These are phyloP conservation scores for Coregonus sp. DNA, from an alignment of 2,797 vertebrate genomes.

Conservation along the genomic window DNA sequence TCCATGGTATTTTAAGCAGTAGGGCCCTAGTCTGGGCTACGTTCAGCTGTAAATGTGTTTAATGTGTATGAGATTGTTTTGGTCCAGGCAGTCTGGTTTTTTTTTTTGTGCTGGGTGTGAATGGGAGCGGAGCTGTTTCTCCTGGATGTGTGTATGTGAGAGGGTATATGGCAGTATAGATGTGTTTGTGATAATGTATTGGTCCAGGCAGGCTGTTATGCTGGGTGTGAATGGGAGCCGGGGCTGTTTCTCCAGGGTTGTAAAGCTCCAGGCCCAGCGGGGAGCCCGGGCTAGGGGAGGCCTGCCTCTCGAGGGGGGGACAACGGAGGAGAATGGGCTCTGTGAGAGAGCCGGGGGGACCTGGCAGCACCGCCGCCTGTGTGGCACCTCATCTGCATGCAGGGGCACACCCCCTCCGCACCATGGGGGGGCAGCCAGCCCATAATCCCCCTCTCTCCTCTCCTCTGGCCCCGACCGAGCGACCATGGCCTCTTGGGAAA, in stretches of 20 bases:
- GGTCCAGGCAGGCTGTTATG: conserved; percentile 48
- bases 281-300: conserved; percentile 75
- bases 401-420: conserved; percentile 87
- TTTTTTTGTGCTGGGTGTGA: too few species aligned
- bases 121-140: too few species aligned
- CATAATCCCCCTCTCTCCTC: conserved; percentile 74
- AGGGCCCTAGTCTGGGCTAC: too few species aligned
- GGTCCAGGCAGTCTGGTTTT: too few species aligned
- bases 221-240: conserved; percentile 67
- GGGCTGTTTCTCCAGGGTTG: conserved; percentile 75
- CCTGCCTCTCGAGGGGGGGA: conserved; percentile 44
- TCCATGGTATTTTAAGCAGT: background rate
- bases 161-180: too few species aligned
- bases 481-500: background rate
- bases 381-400: conserved; percentile 97
- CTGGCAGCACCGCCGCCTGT: conserved; percentile 83
- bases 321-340: conserved; percentile 84
- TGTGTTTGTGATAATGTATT: background rate
- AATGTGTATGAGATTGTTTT: too few species aligned
- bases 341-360: conserved; percentile 89
- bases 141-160: too few species aligned
- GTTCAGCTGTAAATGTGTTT: background rate
- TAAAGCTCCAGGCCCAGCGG: conserved; percentile 90
- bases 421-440: conserved; percentile 80
- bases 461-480: background rate